A percentile compares a stretch with the other conserved stretches of the same genome.
These are phyloP conservation scores for Tenthredo notha DNA, from an alignment of 2,888 invertebrate genomes.

Conservation along the genomic window DNA sequence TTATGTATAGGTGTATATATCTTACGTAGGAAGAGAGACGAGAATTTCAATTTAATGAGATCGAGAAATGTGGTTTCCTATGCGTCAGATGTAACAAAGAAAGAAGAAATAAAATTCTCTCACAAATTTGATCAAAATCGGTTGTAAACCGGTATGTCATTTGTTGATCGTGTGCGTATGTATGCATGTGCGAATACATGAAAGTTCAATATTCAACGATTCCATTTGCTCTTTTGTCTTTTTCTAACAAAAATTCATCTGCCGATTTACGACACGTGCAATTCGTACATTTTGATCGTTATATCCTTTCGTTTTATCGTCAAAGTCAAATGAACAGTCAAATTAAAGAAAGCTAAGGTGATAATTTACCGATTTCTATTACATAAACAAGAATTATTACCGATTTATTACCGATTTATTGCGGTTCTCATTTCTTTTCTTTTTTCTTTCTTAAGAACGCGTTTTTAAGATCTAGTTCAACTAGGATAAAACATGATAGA, in stretches of 20 bases:
- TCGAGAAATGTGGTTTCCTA: background rate
- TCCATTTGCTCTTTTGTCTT: background rate
- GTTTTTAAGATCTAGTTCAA: background rate
- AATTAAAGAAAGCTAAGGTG: background rate
- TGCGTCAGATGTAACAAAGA: background rate
- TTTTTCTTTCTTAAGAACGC: background rate
- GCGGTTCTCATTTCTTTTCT: background rate
- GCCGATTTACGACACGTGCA: background rate
- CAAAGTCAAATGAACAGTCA: background rate
- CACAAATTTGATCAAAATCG: background rate
- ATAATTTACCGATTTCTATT: background rate
- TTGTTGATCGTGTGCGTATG: background rate
- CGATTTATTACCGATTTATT: background rate
- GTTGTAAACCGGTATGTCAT: background rate
- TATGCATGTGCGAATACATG: background rate
- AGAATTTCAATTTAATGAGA: background rate
- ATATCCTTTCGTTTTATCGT: background rate
- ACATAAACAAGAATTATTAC: background rate
- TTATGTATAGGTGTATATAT: background rate
- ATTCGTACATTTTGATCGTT: background rate
- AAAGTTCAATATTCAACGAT: background rate
- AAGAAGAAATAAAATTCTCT: background rate
- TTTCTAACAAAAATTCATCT: background rate
- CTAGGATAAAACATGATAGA: background rate
- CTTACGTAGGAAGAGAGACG: conserved; percentile 36